These are phyloP conservation scores for Danio kyathit DNA, from an alignment of 2,797 vertebrate genomes.

Conservation along the genomic window DNA sequence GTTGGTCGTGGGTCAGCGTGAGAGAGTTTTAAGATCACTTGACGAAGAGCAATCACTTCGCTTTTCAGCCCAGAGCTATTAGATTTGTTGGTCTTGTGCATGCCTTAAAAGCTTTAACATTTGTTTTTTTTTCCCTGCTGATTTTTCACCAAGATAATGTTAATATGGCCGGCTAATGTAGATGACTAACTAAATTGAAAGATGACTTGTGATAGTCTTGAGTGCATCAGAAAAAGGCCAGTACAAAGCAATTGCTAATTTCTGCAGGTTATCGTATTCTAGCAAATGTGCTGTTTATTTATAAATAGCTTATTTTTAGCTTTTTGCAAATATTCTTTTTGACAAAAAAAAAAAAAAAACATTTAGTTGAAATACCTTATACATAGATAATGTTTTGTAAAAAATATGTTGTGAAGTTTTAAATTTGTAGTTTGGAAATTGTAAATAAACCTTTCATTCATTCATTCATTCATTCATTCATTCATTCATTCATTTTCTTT, in stretches of 20 bases:
- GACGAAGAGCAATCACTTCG: neutral
- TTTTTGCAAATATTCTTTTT: too few relatives aligned
- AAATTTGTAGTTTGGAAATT: too few relatives aligned
- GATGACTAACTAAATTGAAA: neutral
- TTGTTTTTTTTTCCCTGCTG: neutral
- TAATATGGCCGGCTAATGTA: neutral
- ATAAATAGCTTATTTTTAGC: too few relatives aligned
- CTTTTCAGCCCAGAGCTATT: neutral
- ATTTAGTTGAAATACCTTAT: too few relatives aligned
- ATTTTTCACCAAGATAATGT: conserved; percentile 10
- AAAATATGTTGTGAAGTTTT: too few relatives aligned
- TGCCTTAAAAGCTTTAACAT: neutral
- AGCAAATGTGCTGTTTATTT: neutral
- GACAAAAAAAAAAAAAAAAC: too few relatives aligned
- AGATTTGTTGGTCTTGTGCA: neutral
- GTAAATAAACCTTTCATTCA: too few relatives aligned
- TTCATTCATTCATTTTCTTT: too few relatives aligned
- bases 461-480: too few relatives aligned
- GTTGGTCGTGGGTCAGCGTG: neutral
- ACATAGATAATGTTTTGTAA: too few relatives aligned
- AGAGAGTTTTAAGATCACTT: conserved; percentile 6
- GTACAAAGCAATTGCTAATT: neutral
- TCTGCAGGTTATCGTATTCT: neutral
- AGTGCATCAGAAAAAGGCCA: neutral
- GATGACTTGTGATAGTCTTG: neutral